Evolutionary conservation across 2,797 vertebrate genomes (phyloP).

Genomic region (Malurus splendens): DNA sequence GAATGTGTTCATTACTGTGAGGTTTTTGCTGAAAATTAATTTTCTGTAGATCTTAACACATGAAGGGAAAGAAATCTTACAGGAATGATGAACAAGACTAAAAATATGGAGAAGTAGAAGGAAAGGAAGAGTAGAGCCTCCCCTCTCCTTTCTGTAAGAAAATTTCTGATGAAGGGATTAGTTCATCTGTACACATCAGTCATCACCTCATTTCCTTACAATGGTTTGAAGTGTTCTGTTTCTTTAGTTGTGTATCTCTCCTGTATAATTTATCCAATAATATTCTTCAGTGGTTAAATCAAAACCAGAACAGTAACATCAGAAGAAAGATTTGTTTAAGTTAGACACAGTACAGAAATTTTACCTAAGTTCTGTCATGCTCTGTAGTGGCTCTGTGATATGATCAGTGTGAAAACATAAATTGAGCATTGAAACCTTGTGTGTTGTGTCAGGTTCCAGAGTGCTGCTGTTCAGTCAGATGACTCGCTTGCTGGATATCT

Average conservation of each 20-base stretch:
- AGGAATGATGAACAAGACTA: not conserved
- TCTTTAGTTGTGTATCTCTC: not conserved
- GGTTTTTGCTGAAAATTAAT: not conserved
- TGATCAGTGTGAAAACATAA: not conserved
- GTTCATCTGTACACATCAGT: not conserved
- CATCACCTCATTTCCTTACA: not conserved
- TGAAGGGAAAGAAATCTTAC: not conserved
- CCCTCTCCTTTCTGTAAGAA: not conserved
- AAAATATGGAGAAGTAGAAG: not conserved
- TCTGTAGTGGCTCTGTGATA: not conserved
- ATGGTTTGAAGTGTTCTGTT: not conserved
- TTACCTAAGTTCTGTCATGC: not conserved
- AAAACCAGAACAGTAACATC: not conserved
- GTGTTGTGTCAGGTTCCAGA: slow-evolving; percentile 67
- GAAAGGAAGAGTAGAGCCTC: not conserved
- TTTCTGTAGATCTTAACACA: not conserved
- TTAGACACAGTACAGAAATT: not conserved
- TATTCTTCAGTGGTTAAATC: not conserved
- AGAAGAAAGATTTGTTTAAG: not conserved
- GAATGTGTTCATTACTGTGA: not conserved
- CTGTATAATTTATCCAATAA: not conserved
- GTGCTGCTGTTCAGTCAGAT: slow-evolving; percentile 82
- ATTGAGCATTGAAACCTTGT: not conserved
- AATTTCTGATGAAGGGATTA: not conserved
- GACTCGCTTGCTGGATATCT: slow-evolving; percentile 79